Conservation (phyloP, 2,113 vertebrate genomes). For the Natator depressus region DNA sequence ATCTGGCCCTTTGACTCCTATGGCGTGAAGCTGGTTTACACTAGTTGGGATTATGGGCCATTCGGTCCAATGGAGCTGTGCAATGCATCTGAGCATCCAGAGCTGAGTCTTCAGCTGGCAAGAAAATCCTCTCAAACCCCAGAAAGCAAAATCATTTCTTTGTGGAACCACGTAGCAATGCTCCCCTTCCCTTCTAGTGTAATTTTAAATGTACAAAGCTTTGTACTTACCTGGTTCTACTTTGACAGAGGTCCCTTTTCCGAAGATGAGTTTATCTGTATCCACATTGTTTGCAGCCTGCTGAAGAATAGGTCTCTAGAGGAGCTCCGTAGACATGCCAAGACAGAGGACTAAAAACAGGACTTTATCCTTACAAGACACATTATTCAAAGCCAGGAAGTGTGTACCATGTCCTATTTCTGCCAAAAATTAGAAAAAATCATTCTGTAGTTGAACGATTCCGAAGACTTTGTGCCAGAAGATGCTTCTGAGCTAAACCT, state of each 20-base stretch:
- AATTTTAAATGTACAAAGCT: neutral
- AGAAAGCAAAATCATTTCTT: neutral
- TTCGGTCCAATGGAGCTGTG: neutral
- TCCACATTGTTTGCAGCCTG: neutral
- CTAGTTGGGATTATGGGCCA: neutral
- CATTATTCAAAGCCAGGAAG: neutral
- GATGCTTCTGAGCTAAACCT: neutral
- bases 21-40: neutral
- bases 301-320: neutral
- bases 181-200: neutral
- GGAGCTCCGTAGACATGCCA: neutral
- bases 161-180: neutral
- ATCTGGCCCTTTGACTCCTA: neutral
- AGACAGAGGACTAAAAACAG: neutral
- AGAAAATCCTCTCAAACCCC: neutral
- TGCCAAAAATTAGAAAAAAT: neutral
- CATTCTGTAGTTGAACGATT: neutral
- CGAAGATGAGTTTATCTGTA: neutral
- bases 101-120: neutral
- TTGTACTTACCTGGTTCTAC: neutral
- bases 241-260: neutral
- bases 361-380: neutral
- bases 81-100: neutral
- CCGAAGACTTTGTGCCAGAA: neutral
- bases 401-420: neutral